A percentile compares a stretch with the other conserved stretches of the same genome.
Evolutionary conservation across 2,888 invertebrate genomes (phyloP).

Genomic region (Carabus problematicus): DNA sequence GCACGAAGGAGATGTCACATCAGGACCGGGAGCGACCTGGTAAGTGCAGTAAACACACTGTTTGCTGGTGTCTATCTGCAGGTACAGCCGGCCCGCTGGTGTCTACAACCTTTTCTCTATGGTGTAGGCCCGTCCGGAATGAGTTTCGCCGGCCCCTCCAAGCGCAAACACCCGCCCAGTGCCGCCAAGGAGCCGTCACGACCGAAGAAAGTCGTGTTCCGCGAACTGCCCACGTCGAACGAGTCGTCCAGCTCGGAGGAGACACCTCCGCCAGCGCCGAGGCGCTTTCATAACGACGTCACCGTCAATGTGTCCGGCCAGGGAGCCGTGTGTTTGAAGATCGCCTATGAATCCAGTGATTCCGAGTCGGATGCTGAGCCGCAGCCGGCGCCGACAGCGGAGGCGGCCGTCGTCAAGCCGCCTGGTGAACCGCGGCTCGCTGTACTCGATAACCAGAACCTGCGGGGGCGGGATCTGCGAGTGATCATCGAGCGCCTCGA

Average conservation of each 20-base stretch:
- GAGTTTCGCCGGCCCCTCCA: slow-evolving; percentile 8
- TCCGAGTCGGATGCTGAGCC: background rate
- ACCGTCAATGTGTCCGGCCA: slow-evolving; percentile 15
- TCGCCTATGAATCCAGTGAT: slow-evolving; percentile 13
- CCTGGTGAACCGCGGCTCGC: background rate
- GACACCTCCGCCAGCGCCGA: background rate
- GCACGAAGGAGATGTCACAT: background rate
- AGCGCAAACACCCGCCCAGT: slow-evolving; percentile 1
- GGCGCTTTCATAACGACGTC: slow-evolving; percentile 9
- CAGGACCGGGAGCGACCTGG: background rate
- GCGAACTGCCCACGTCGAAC: slow-evolving; percentile 1
- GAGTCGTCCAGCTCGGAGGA: background rate
- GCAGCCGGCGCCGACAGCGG: background rate
- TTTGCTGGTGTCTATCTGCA: too few relatives aligned
- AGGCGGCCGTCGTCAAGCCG: background rate
- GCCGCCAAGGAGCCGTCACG: background rate
- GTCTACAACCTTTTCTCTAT: background rate
- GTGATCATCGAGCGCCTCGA: slow-evolving; percentile 32
- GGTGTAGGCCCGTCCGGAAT: slow-evolving; percentile 13
- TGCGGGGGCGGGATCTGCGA: slow-evolving; percentile 19
- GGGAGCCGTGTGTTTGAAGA: slow-evolving; percentile 15
- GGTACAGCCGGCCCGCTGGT: too few relatives aligned
- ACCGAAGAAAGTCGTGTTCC: background rate
- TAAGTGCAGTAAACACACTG: too few relatives aligned
- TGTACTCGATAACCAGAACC: background rate